phyloP scores from a whole-genome alignment of 2,888 invertebrate species.

The Amphiduros pacificus region DNA sequence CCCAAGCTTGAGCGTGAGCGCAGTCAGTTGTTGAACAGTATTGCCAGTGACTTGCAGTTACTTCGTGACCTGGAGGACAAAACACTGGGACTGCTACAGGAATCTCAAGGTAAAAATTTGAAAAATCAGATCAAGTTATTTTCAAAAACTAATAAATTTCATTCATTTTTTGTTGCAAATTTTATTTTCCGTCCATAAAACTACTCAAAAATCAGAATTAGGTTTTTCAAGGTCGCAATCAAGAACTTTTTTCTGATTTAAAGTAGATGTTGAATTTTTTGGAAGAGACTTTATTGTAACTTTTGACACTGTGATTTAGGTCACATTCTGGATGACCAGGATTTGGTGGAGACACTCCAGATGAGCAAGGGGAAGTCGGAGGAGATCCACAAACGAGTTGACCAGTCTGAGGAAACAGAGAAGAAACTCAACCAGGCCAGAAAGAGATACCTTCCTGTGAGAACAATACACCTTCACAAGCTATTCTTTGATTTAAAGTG shows the following conservation, averaged over 20 bases:
- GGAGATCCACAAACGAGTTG: conserved; percentile 51
- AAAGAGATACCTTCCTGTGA: conserved; percentile 53
- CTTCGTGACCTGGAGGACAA: conserved; percentile 56
- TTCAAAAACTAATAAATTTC: too few relatives aligned
- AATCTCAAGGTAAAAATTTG: conserved; percentile 45
- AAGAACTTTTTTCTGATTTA: too few relatives aligned
- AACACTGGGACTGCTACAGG: conserved; percentile 55
- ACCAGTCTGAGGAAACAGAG: conserved; percentile 55
- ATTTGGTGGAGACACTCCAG: conserved; percentile 54
- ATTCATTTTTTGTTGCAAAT: too few relatives aligned
- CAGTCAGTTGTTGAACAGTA: conserved; percentile 49
- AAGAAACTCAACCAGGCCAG: conserved; percentile 52
- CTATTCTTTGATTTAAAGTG: too few relatives aligned
- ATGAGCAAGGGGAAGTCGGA: conserved; percentile 53
- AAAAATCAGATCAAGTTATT: too few relatives aligned
- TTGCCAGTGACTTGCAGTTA: conserved; percentile 50
- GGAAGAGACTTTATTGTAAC: neutral
- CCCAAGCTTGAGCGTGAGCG: conserved; percentile 53
- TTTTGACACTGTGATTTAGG: conserved; percentile 31
- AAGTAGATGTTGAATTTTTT: too few relatives aligned
- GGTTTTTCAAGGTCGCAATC: too few relatives aligned
- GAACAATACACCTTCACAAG: too few relatives aligned
- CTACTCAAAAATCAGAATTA: too few relatives aligned
- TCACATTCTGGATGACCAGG: conserved; percentile 57
- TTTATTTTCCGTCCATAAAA: too few relatives aligned